Base-by-base conservation (phyloP, 2,797 vertebrate genomes). In the Sternarchorhynchus goeldii region DNA sequence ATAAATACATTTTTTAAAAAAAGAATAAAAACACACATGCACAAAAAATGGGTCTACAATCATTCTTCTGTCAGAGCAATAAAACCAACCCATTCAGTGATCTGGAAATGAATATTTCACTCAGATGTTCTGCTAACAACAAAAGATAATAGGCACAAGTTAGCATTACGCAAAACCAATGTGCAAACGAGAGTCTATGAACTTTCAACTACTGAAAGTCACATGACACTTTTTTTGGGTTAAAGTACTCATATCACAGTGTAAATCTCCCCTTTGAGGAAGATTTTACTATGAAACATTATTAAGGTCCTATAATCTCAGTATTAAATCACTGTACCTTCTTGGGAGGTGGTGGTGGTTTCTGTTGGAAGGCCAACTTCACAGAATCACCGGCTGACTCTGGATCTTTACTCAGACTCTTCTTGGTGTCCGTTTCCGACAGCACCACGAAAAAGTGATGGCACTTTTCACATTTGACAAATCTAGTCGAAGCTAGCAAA, bases 381-480 rank as follows among this genome's bases (percentile, higher is more conserved):
- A 95, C 94, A 78, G 95, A 94, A 87, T 96, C 95, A 36, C 94
- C 94, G 65, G 95, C 95, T 36, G 94, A 94, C 81, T 96, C 95
- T 0, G 94, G 94, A 76, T 96, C 95, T 88, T 95, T 94, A 88
- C 93, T 91, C 81, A 95, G 90, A 83, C 92, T 94, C 88, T 96
- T 96, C 89, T 95, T 96, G 70, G 95, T 94, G 89, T 96, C 95
- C 0, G 94, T 93, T 87, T 96, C 95, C 1, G 95, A 95, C 8
- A 96, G 89, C 45, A 96, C 95, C 85, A 96, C 95, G 76, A 96
- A 96, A 86, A 96, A 96, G 85, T 96, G 95, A 82, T 95, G 94
- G 86, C 95, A 96, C 89, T 96, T 96, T 70, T 96, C 95, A 91
- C 95, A 96, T 88, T 96, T 96, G 88, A 96, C 95, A 86, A 96